These are phyloP conservation scores for Steromphala cineraria DNA, from an alignment of 2,888 invertebrate species.

Conservation along the genomic window DNA sequence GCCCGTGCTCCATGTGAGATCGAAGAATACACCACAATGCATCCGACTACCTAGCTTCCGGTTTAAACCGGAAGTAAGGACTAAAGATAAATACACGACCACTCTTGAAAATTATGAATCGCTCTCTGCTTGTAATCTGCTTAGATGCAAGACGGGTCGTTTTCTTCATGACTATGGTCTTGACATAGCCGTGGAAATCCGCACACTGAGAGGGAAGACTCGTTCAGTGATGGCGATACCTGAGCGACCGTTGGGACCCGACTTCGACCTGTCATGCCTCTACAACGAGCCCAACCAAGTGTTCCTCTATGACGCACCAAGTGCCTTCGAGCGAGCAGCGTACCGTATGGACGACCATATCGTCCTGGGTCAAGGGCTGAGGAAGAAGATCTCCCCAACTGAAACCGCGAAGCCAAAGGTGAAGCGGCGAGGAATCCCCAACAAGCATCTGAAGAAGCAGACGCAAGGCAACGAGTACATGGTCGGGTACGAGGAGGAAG, in stretches of 20 bases:
- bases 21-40: too few relatives aligned
- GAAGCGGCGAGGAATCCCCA: constrained; percentile 16
- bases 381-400: background rate
- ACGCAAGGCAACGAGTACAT: background rate
- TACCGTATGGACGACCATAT: constrained; percentile 18
- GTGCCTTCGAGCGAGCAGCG: constrained; percentile 14
- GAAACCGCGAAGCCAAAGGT: background rate
- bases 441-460: background rate
- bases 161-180: background rate
- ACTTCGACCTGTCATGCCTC: background rate
- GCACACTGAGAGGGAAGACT: too few relatives aligned
- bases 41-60: too few relatives aligned
- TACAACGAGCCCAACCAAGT: background rate
- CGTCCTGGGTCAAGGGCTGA: background rate
- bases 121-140: background rate
- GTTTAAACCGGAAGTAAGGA: background rate
- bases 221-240: background rate
- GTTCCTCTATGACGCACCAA: background rate
- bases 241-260: background rate
- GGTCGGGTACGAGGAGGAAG: background rate
- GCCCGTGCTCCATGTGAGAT: too few relatives aligned
- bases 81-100: background rate
- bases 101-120: background rate
- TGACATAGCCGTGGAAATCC: too few relatives aligned
- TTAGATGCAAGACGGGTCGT: background rate